Percentiles rank a stretch among this genome's conserved stretches.
Conservation (phyloP, 2,113 vertebrate genomes). For the Trogon melanurus region DNA sequence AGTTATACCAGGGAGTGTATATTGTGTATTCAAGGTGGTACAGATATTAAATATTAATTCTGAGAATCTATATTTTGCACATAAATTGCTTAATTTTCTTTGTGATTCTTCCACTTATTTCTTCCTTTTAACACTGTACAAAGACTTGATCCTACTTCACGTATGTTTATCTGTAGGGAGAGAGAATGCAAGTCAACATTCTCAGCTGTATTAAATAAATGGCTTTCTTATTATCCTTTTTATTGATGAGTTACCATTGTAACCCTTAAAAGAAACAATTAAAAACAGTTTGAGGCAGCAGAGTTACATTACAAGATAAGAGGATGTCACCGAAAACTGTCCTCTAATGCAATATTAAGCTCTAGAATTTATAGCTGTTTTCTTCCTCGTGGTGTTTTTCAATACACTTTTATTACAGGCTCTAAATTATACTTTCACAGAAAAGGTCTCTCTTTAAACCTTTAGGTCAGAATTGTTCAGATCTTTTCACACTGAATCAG, state of each 20-base stretch:
- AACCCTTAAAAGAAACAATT: slow-evolving; percentile 7
- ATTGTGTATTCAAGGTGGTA: background rate
- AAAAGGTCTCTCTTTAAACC: slow-evolving; percentile 77
- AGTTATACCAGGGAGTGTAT: fast-evolving
- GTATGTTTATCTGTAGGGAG: background rate
- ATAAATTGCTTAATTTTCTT: background rate
- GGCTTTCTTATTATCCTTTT: background rate
- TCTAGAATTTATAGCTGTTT: slow-evolving; percentile 67
- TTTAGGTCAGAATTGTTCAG: slow-evolving; percentile 79
- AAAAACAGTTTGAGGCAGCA: background rate
- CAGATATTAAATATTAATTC: background rate
- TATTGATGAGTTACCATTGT: background rate
- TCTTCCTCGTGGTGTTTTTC: slow-evolving; percentile 73
- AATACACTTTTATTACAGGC: slow-evolving; percentile 71
- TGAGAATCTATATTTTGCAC: background rate
- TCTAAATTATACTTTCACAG: slow-evolving; percentile 75
- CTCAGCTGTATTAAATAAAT: background rate
- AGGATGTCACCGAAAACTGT: background rate
- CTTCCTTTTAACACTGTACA: background rate
- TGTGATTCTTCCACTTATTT: background rate
- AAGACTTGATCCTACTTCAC: background rate
- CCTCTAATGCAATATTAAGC: slow-evolving; percentile 64
- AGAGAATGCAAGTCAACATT: background rate
- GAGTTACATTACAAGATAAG: slow-evolving; percentile 5
- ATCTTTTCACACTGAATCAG: slow-evolving; percentile 81